These are phyloP conservation scores for Pantala flavescens DNA, from an alignment of 1,140 invertebrate genomes.

Conservation along the genomic window DNA sequence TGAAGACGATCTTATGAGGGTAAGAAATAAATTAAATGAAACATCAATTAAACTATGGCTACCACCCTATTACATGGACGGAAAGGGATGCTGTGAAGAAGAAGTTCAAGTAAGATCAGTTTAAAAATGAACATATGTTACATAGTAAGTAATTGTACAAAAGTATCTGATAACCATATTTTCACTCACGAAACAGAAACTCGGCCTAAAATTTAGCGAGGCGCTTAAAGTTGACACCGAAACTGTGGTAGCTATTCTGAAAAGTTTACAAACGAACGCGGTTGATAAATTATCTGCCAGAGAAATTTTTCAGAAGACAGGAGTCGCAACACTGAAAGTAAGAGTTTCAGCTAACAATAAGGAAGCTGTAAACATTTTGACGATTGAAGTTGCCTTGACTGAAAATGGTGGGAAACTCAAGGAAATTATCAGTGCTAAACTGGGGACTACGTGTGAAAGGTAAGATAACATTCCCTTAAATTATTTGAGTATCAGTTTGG, in stretches of 20 bases:
- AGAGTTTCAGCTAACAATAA: slow-evolving; percentile 37
- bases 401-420: slow-evolving; percentile 44
- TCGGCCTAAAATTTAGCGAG: slow-evolving; percentile 43
- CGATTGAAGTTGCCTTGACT: slow-evolving; percentile 39
- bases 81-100: slow-evolving; percentile 31
- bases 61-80: slow-evolving; percentile 49
- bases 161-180: slow-evolving; percentile 17
- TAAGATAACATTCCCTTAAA: not conserved
- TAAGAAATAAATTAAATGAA: slow-evolving; percentile 50
- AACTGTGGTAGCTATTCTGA: slow-evolving; percentile 41
- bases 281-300: slow-evolving; percentile 52
- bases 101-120: slow-evolving; percentile 35
- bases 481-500: not conserved
- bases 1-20: slow-evolving; percentile 49
- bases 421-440: slow-evolving; percentile 38
- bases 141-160: slow-evolving; percentile 22
- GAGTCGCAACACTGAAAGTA: slow-evolving; percentile 49
- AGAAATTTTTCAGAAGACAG: slow-evolving; percentile 49
- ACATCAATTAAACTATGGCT: slow-evolving; percentile 61
- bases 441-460: slow-evolving; percentile 33
- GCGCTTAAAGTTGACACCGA: slow-evolving; percentile 41
- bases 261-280: slow-evolving; percentile 53
- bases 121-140: no score
- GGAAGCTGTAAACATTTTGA: slow-evolving; percentile 33
- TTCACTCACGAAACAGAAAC: slow-evolving; percentile 37